Evolutionary conservation across 1,140 invertebrate genomes (phyloP), one percentile per base, ranked within the genome.

Genomic region (Ceratina japonica): DNA sequence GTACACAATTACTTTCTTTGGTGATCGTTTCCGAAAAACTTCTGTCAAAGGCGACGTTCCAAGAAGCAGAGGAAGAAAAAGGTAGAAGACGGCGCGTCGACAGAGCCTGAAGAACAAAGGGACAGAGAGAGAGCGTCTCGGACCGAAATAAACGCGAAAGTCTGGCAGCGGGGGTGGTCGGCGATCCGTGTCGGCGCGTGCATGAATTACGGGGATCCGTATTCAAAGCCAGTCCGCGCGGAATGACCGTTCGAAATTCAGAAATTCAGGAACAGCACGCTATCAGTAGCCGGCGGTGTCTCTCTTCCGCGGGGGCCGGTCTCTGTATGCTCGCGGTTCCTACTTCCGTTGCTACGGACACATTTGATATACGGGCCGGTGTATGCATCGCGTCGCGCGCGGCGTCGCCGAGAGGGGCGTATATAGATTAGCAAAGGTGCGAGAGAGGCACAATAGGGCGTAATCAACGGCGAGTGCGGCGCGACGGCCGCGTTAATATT

Each of bases 391-490:
- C 81, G 76, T 89, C 86, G 80, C 81, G 80, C 81, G 75, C 84
- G 85, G 76, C 62, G 83, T 76, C 76, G 79, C 71, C 2, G 20
- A 3, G 44, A 72, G 83, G 74, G 80, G 77, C 79, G 83, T 87
- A 90, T 88, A 90, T 91, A 89, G 88, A 91, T 91, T 91, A 90
- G 86, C 87, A 80, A 90, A 90, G 89, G 86, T 87, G 90, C 79
- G 79, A 89, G 83, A 86, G 82, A 88, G 80, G 86, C 86, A 91
- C 89, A 91, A 91, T 91, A 81, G 89, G 87, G 86, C 88, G 87
- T 90, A 91, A 92, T 91, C 90, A 91, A 84, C 83, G 82, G 79
- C 66, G 56, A 71, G 69, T 49, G 51, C 75, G 65, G 64, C 37
- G 62, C 65, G 69, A 49, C 73, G 64, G 71, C 80, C 87, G 82